These are phyloP conservation scores for Platynereis dumerilii DNA, from an alignment of 2,888 invertebrate genomes.

Conservation along the genomic window DNA sequence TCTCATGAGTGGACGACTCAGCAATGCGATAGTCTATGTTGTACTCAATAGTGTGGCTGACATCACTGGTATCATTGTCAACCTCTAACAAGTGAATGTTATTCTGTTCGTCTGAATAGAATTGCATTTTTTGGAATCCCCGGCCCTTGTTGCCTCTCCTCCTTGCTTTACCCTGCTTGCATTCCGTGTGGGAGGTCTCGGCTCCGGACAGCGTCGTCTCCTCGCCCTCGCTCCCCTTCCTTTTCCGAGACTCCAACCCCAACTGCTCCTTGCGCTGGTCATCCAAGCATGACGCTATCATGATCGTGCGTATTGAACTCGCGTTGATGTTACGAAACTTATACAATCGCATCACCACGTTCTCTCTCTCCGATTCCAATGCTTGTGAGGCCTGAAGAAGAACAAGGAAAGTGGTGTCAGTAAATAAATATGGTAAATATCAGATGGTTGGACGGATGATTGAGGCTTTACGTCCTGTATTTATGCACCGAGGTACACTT, in stretches of 20 bases:
- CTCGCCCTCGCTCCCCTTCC: background rate
- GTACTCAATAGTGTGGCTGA: slow-evolving; percentile 39
- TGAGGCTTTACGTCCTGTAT: too few species aligned
- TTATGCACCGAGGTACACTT: too few species aligned
- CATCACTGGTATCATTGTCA: slow-evolving; percentile 31
- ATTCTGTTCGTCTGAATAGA: slow-evolving; percentile 41
- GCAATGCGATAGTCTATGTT: slow-evolving; percentile 25
- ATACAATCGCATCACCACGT: slow-evolving; percentile 67
- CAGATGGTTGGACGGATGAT: too few species aligned
- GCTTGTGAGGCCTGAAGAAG: slow-evolving; percentile 74
- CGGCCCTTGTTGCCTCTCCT: slow-evolving; percentile 6
- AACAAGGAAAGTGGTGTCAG: background rate
- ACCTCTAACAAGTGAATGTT: slow-evolving; percentile 41
- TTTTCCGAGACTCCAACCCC: slow-evolving; percentile 3
- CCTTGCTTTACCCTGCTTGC: slow-evolving; percentile 17
- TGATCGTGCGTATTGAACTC: slow-evolving; percentile 78
- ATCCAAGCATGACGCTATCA: slow-evolving; percentile 74
- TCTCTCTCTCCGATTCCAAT: slow-evolving; percentile 78
- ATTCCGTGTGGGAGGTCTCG: slow-evolving; percentile 18
- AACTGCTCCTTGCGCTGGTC: background rate
- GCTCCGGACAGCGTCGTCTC: slow-evolving; percentile 16
- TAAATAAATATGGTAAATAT: background rate
- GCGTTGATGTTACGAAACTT: slow-evolving; percentile 79
- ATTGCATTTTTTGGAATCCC: slow-evolving; percentile 32
- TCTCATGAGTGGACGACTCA: slow-evolving; percentile 3